Conservation (phyloP, 2,888 invertebrate species). For the Agapostemon virescens region DNA sequence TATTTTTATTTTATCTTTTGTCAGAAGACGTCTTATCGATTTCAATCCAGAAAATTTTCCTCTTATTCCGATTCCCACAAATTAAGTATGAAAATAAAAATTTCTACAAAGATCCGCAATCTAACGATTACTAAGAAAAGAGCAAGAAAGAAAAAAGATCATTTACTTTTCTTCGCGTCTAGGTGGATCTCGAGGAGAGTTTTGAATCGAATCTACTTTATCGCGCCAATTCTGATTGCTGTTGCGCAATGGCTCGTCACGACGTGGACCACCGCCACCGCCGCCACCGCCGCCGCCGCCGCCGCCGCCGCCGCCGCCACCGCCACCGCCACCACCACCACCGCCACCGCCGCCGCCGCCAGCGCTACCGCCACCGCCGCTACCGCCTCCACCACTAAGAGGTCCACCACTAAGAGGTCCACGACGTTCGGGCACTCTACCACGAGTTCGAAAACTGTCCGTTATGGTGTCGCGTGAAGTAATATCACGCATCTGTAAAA, state of each 20-base stretch:
- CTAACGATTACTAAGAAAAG: not conserved
- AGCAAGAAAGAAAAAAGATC: too few species aligned
- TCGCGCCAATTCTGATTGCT: conserved; percentile 64
- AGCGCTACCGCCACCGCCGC: too few species aligned
- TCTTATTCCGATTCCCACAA: not conserved
- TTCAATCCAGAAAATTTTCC: too few species aligned
- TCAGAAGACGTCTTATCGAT: not conserved
- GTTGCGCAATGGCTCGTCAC: conserved; percentile 73
- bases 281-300: too few species aligned
- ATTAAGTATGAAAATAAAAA: not conserved
- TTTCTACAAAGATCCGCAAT: not conserved
- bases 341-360: too few species aligned
- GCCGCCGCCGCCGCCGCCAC: too few species aligned
- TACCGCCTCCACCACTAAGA: conserved; percentile 31
- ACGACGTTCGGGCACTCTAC: conserved; percentile 70
- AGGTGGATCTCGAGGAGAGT: conserved; percentile 52
- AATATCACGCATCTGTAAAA: conserved; percentile 55
- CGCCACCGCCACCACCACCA: too few species aligned
- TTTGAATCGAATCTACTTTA: conserved; percentile 53
- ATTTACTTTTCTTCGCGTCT: conserved; percentile 63
- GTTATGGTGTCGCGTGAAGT: conserved; percentile 44
- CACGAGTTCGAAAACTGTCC: conserved; percentile 67
- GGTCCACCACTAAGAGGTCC: not conserved
- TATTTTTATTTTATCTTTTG: too few species aligned
- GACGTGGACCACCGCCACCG: conserved; percentile 72